Percentiles rank a stretch among this genome's conserved stretches.
Evolutionary conservation across 1,140 invertebrate species (phyloP).

Genomic region (Pachyrhynchus sulphureomaculatus): DNA sequence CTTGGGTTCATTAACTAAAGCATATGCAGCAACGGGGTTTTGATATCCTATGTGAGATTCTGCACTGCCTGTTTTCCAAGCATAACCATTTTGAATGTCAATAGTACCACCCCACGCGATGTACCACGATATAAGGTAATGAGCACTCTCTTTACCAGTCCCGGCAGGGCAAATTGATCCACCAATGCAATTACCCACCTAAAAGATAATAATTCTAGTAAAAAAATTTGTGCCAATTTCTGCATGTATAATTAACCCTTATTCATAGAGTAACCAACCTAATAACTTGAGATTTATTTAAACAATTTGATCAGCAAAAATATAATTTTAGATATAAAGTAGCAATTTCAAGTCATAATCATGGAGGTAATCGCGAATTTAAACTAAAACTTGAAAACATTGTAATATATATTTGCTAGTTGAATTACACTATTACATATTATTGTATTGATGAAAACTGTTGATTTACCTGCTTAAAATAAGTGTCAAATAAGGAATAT

Average conservation of each 20-base stretch:
- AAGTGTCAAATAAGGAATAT: slow-evolving; percentile 24
- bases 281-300: too few relatives aligned
- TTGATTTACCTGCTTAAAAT: slow-evolving; percentile 10
- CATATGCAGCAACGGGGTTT: slow-evolving; percentile 28
- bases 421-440: too few relatives aligned
- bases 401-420: too few relatives aligned
- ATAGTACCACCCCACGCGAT: slow-evolving; percentile 26
- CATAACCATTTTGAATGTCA: slow-evolving; percentile 5
- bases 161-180: slow-evolving; percentile 8
- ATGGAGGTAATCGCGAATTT: too few relatives aligned
- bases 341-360: too few relatives aligned
- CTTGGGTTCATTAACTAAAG: slow-evolving; percentile 21
- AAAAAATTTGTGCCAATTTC: background rate
- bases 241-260: background rate
- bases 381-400: too few relatives aligned
- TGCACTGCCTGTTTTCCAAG: slow-evolving; percentile 16
- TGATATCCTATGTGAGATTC: slow-evolving; percentile 25
- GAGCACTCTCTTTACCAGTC: slow-evolving; percentile 26
- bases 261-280: background rate
- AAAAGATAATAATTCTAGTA: background rate
- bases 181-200: slow-evolving; percentile 29
- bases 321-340: too few relatives aligned
- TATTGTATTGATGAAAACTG: too few relatives aligned
- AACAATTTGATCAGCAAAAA: too few relatives aligned
- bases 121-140: slow-evolving; percentile 29